Conservation (phyloP, 2,797 vertebrate species). For the Epinephelus coioides region DNA sequence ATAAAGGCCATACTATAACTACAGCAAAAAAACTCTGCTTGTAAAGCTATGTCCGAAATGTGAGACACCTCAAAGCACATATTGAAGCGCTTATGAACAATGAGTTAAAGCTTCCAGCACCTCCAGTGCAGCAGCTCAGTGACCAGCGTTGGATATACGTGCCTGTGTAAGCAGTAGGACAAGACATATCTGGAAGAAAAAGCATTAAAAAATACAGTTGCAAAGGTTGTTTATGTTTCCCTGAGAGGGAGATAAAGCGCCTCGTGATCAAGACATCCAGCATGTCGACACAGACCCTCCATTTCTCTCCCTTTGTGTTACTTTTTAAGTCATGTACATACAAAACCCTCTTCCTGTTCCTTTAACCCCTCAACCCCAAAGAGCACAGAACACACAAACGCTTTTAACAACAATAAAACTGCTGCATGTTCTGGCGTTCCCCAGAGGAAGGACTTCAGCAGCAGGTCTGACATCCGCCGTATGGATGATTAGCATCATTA, state of each 20-base stretch:
- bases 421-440: conserved; percentile 47
- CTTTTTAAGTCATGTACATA: conserved; percentile 28
- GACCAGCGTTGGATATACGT: background rate
- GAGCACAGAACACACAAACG: conserved; percentile 57
- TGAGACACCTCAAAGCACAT: background rate
- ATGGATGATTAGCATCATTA: conserved; percentile 79
- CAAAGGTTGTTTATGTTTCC: no score
- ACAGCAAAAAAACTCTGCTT: background rate
- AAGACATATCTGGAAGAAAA: background rate
- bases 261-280: background rate
- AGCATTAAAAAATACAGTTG: background rate
- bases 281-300: background rate
- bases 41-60: background rate
- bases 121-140: background rate
- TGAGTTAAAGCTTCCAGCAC: background rate
- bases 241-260: background rate
- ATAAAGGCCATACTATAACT: no score
- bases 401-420: conserved; percentile 68
- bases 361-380: background rate
- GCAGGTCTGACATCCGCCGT: conserved; percentile 73
- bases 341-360: conserved; percentile 32
- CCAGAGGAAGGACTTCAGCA: conserved; percentile 58
- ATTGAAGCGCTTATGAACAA: background rate
- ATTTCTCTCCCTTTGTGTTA: background rate
- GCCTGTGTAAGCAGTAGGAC: background rate